Evolutionary conservation across 2,797 vertebrate genomes (phyloP).

Genomic region (Periophthalmus magnuspinnatus): DNA sequence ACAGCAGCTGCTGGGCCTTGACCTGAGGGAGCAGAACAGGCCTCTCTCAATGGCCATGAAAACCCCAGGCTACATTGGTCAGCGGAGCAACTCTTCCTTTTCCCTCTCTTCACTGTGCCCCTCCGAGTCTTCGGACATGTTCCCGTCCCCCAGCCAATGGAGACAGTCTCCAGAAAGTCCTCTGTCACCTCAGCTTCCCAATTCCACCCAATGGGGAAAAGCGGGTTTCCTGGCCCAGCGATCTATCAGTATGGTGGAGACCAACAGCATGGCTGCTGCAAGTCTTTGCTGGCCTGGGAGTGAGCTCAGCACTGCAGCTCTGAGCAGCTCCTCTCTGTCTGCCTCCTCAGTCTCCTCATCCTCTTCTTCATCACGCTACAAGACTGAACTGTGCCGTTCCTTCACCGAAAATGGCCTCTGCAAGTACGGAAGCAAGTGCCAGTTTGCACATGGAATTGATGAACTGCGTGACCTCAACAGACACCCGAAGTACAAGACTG

Average conservation of each 20-base stretch:
- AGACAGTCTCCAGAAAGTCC: conserved; percentile 49
- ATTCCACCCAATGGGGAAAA: conserved; percentile 54
- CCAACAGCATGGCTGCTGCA: conserved; percentile 35
- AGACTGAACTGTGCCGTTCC: conserved; percentile 84
- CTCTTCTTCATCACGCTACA: conserved; percentile 74
- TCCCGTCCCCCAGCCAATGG: conserved; percentile 53
- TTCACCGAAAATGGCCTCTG: conserved; percentile 80
- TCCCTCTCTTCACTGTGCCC: conserved; percentile 58
- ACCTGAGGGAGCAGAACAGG: conserved; percentile 58
- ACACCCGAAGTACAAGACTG: conserved; percentile 84
- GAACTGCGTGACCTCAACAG: conserved; percentile 80
- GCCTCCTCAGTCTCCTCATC: conserved; percentile 34
- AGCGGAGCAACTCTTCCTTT: conserved; percentile 37
- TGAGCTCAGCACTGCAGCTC: conserved; percentile 46
- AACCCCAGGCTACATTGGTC: conserved; percentile 46
- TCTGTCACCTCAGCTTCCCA: conserved; percentile 28
- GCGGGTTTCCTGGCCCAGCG: conserved; percentile 59
- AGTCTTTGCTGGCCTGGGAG: conserved; percentile 54
- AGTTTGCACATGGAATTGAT: conserved; percentile 80
- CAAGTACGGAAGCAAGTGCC: conserved; percentile 83
- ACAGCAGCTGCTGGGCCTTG: conserved; percentile 65
- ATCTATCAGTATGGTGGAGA: conserved; percentile 72
- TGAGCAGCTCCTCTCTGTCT: conserved; percentile 46
- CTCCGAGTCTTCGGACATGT: conserved; percentile 45
- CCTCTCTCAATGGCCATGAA: conserved; percentile 33